Conservation (phyloP, 2,113 vertebrate species). For the Muntiacus muntjak region DNA sequence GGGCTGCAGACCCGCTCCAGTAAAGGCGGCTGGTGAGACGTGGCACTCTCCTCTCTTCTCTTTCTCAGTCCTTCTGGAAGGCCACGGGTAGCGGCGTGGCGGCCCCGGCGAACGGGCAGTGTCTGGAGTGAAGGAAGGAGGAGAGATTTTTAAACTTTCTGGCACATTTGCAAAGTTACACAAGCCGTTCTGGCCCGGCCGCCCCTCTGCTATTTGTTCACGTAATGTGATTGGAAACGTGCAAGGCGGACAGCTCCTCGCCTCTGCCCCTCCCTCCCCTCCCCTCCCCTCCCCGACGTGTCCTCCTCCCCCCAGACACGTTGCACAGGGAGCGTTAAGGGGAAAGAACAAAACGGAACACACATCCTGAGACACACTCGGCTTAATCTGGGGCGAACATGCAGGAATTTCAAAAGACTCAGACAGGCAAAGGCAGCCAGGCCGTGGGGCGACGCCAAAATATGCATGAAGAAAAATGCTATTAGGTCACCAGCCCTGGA, state of each 20-base stretch:
- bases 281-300: background rate
- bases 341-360: constrained; percentile 62
- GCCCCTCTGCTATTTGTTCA: constrained; percentile 81
- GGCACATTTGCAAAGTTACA: constrained; percentile 85
- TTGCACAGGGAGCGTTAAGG: constrained; percentile 62
- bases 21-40: constrained; percentile 11
- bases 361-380: constrained; percentile 63
- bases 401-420: constrained; percentile 79
- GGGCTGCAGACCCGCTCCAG: background rate
- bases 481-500: constrained; percentile 81
- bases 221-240: constrained; percentile 83
- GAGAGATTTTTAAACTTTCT: constrained; percentile 84
- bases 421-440: constrained; percentile 81
- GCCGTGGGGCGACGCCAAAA: constrained; percentile 77
- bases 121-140: constrained; percentile 77
- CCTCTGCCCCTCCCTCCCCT: constrained; percentile 45
- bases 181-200: constrained; percentile 78
- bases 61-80: constrained; percentile 56
- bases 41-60: constrained; percentile 50
- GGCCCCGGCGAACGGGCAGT: constrained; percentile 60
- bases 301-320: constrained; percentile 68
- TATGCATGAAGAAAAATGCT: constrained; percentile 84
- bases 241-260: constrained; percentile 72
- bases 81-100: constrained; percentile 43
- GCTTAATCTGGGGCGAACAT: constrained; percentile 72